Evolutionary conservation across 1,140 invertebrate genomes (phyloP).

Genomic region (Riptortus pedestris): DNA sequence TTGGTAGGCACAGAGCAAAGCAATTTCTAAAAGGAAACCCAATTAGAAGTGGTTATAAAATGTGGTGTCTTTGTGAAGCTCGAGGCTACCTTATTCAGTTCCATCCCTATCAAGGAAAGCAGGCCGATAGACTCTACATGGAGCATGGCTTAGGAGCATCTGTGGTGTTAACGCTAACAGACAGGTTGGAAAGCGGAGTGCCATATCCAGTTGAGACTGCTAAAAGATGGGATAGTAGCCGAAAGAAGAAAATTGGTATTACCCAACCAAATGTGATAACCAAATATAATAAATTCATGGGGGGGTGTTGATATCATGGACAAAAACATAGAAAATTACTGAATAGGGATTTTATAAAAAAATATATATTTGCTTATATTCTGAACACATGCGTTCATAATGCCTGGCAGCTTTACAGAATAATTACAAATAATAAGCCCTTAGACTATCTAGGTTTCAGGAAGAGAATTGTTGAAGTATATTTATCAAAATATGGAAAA

Average conservation of each 20-base stretch:
- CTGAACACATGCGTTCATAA: too few relatives aligned
- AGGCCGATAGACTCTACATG: not conserved
- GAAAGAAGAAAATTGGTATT: not conserved
- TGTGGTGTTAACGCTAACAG: not conserved
- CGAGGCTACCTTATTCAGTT: not conserved
- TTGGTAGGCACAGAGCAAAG: not conserved
- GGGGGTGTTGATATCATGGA: not conserved
- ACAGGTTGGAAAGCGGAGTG: not conserved
- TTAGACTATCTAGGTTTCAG: too few relatives aligned
- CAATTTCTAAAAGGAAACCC: not conserved
- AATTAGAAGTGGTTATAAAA: not conserved
- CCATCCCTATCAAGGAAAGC: not conserved
- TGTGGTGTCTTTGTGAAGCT: not conserved
- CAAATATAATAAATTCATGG: not conserved
- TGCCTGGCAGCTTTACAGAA: too few relatives aligned
- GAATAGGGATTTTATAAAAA: too few relatives aligned
- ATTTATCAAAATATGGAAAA: too few relatives aligned
- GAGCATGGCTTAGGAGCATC: not conserved
- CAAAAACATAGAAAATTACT: not conserved
- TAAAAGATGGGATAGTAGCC: not conserved
- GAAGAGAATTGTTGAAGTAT: too few relatives aligned
- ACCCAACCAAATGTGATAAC: not conserved
- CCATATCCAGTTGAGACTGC: not conserved
- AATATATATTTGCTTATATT: too few relatives aligned
- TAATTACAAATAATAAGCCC: too few relatives aligned